Evolutionary conservation across 2,797 vertebrate genomes (phyloP).

Genomic region (Oreortyx pictus): DNA sequence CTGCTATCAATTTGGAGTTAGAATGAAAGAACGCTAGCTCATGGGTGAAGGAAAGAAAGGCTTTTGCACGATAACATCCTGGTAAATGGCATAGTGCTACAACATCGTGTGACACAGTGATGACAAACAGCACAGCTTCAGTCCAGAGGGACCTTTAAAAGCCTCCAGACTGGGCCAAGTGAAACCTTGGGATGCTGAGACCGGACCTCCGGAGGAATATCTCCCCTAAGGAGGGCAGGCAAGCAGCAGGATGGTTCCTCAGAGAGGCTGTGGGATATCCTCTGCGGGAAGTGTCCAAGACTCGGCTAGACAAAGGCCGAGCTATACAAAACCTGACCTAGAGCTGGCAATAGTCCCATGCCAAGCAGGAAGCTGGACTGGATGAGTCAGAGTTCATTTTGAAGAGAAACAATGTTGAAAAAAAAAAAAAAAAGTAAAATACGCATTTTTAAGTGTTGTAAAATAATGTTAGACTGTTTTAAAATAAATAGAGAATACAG

Average conservation of each 20-base stretch:
- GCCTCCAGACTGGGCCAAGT: neutral
- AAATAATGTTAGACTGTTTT: neutral
- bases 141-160: neutral
- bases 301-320: neutral
- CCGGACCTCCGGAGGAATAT: neutral
- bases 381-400: neutral
- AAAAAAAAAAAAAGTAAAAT: neutral
- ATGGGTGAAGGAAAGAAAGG: neutral
- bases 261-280: neutral
- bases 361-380: slow-evolving; percentile 12
- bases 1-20: neutral
- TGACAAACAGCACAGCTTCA: neutral
- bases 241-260: neutral
- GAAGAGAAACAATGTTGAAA: neutral
- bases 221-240: neutral
- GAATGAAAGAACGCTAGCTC: neutral
- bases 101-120: accelerated
- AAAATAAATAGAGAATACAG: neutral
- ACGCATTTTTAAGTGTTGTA: neutral
- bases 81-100: accelerated
- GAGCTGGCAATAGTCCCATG: neutral
- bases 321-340: neutral
- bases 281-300: neutral
- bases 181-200: neutral
- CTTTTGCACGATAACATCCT: no score